Evolutionary conservation across 2,888 invertebrate species (phyloP), one percentile per base, ranked within the genome.

Genomic region (Trichopoda pennipes): DNA sequence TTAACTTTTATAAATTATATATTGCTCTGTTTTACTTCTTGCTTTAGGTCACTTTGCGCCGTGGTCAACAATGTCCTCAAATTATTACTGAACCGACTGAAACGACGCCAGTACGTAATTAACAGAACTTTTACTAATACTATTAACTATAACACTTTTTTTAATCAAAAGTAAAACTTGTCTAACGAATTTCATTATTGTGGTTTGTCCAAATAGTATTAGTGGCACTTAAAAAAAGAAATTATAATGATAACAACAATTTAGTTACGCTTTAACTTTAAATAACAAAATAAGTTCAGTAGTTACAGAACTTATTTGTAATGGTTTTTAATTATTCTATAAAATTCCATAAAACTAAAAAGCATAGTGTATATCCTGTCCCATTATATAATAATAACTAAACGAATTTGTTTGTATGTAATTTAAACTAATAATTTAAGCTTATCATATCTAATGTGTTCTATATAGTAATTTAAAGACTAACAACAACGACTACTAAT

Each of bases 21-120:
- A 76, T 80, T 78, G 77, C 77, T 85, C 80, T 84, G 73, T 80
- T 81, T 85, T 86, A 84, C 87, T 87, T 88, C 89, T 86, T 44
- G 89, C 94, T 93, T 92, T 93, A 93, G 94, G 93, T 93, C 92
- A 92, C 92, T 92, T 92, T 92, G 92, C 92, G 93, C 91, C 92
- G 92, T 92, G 92, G 79, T 61, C 82, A 92, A 92, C 92, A 92
- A 92, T 92, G 95, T 88, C 87, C 90, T 87, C 87, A 88, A 87
- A 87, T 85, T 87, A 89, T 88, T 85, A 87, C 87, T 87, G 90
- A 90, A 88, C 90, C 91, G 87, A 91, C 89, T 87, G 91, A 91
- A 89, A 90, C 89, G 87, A 91, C 91, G 86, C 91, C 91, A 89
- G 91, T 91, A 91, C 90, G 91, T 91, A 91, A 90, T 82, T 75